Evolutionary conservation across 2,888 invertebrate genomes (phyloP).

Genomic region (Drosophila siamana): DNA sequence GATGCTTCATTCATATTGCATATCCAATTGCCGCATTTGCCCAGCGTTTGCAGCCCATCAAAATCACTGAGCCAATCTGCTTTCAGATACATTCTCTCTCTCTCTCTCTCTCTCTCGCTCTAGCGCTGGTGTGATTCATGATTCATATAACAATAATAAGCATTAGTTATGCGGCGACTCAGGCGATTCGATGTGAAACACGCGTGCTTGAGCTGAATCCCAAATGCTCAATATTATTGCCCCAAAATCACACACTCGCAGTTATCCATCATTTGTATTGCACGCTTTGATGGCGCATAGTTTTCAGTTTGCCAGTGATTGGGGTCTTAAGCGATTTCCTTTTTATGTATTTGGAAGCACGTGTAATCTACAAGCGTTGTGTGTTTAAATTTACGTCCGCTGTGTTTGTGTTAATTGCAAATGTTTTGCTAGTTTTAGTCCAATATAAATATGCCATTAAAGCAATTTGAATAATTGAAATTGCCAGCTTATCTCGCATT

Average conservation of each 20-base stretch:
- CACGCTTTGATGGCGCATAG: not conserved
- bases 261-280: constrained; percentile 8
- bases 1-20: constrained; percentile 56
- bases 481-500: not conserved
- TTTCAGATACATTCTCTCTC: not conserved
- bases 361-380: too few species aligned
- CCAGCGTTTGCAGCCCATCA: constrained; percentile 6
- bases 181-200: not conserved
- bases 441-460: not conserved
- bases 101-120: not conserved
- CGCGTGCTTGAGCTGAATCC: constrained; percentile 8
- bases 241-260: not conserved
- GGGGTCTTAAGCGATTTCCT: too few species aligned
- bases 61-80: constrained; percentile 33
- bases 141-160: not conserved
- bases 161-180: not conserved
- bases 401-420: not conserved
- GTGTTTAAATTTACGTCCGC: too few species aligned
- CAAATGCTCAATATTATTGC: constrained; percentile 3
- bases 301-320: constrained; percentile 7
- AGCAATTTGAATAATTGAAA: not conserved
- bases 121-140: not conserved
- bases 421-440: not conserved
- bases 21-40: constrained; percentile 29
- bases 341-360: not conserved